Percentiles rank a stretch among this genome's conserved stretches.
Evolutionary conservation across 2,888 invertebrate species (phyloP).

Genomic region (Plagodis pulveraria): DNA sequence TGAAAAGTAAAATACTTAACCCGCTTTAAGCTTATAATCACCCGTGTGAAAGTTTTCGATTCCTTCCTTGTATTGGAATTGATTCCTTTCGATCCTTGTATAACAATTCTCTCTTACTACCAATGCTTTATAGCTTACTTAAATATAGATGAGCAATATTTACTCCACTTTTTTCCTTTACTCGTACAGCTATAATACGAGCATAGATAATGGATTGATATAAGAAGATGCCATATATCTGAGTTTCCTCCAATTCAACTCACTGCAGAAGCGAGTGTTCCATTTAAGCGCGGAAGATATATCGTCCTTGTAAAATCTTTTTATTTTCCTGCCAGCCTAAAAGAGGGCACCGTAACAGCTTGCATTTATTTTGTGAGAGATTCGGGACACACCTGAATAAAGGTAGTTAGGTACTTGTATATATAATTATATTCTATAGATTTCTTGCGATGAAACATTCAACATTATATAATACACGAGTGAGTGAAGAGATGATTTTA

Average conservation of each 20-base stretch:
- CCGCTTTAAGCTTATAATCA: too few species aligned
- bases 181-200: slow-evolving; percentile 7
- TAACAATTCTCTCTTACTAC: neutral
- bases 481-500: too few species aligned
- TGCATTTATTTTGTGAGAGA: slow-evolving; percentile 66
- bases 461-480: too few species aligned
- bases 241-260: slow-evolving; percentile 36
- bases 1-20: too few species aligned
- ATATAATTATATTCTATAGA: neutral
- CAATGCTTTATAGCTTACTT: slow-evolving; percentile 2
- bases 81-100: too few species aligned
- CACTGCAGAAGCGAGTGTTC: slow-evolving; percentile 32
- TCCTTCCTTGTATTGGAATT: too few species aligned
- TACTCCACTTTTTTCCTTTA: slow-evolving; percentile 1
- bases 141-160: slow-evolving; percentile 5
- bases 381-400: slow-evolving; percentile 45
- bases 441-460: too few species aligned
- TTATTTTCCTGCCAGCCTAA: slow-evolving; percentile 50
- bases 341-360: slow-evolving; percentile 57
- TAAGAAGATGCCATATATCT: slow-evolving; percentile 32
- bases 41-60: too few species aligned
- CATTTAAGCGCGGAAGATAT: slow-evolving; percentile 57
- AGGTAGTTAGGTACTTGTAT: neutral
- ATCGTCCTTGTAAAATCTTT: slow-evolving; percentile 60
- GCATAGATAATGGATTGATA: slow-evolving; percentile 26